phyloP scores from a whole-genome alignment of 2,888 invertebrate species.

The Aphidoletes aphidimyza region DNA sequence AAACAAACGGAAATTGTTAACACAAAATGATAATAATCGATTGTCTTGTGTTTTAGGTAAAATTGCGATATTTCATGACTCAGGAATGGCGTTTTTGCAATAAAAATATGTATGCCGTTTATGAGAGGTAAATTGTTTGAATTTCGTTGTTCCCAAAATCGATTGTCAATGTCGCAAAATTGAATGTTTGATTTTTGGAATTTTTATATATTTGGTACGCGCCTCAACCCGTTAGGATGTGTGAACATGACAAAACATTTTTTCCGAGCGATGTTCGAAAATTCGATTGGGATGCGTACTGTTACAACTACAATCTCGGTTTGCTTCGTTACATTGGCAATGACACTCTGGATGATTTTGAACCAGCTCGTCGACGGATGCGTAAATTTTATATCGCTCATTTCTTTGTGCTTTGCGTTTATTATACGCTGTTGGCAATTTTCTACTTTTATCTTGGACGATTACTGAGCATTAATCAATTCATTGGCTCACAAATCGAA shows the following conservation, averaged over 20 bases:
- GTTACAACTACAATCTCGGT: constrained; percentile 57
- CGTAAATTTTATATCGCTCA: constrained; percentile 55
- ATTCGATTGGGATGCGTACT: constrained; percentile 56
- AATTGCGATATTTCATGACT: constrained; percentile 58
- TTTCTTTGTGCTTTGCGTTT: constrained; percentile 55
- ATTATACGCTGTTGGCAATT: constrained; percentile 52
- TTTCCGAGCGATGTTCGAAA: constrained; percentile 59
- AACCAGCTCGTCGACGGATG: constrained; percentile 50
- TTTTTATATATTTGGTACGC: not conserved
- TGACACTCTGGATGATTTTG: constrained; percentile 57
- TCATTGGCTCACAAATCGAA: not conserved
- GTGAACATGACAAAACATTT: constrained; percentile 58
- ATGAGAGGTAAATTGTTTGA: constrained; percentile 57
- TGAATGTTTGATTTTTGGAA: not conserved
- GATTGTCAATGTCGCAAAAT: not conserved
- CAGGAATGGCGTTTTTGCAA: constrained; percentile 58
- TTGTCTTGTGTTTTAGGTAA: not conserved
- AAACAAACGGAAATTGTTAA: no score
- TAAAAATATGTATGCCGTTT: constrained; percentile 58
- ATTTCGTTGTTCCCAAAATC: no score
- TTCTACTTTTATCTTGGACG: constrained; percentile 36
- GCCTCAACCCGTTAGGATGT: constrained; percentile 58
- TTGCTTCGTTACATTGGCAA: constrained; percentile 56
- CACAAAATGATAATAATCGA: no score
- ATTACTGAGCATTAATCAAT: not conserved